Conservation (phyloP, 2,888 invertebrate species). For the Ophonus ardosiacus region DNA sequence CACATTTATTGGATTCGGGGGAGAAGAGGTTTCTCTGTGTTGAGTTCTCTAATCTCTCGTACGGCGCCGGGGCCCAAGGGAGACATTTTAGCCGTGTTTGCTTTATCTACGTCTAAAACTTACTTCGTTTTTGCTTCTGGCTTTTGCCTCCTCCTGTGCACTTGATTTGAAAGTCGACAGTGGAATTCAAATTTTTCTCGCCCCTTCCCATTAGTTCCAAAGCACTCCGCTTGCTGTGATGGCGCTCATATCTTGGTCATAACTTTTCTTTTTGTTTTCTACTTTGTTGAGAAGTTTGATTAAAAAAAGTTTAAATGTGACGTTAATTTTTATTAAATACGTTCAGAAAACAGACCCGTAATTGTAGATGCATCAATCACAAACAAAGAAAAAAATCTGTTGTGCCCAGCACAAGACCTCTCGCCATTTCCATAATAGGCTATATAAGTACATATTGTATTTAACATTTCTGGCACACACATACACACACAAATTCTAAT, state of each 20-base stretch:
- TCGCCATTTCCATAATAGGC: no score
- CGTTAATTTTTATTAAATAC: not conserved
- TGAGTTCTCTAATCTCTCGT: constrained; percentile 13
- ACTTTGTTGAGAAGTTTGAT: constrained; percentile 6
- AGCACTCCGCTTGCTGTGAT: not conserved
- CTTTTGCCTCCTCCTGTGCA: constrained; percentile 51
- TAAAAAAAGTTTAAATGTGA: constrained; percentile 30
- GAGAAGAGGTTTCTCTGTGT: not conserved
- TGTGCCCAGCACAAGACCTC: no score
- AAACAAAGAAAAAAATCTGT: not conserved
- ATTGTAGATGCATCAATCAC: not conserved
- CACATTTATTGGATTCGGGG: not conserved
- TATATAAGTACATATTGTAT: no score
- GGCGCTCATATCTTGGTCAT: constrained; percentile 11
- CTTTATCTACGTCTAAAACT: constrained; percentile 60
- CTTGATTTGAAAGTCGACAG: constrained; percentile 58
- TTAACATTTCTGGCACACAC: no score
- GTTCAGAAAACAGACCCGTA: not conserved
- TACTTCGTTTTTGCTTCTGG: constrained; percentile 52
- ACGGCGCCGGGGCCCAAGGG: constrained; percentile 32
- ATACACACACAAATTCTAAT: no score
- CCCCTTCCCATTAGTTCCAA: constrained; percentile 5
- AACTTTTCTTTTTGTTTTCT: constrained; percentile 29
- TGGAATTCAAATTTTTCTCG: constrained; percentile 59
- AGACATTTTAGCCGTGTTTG: constrained; percentile 60